Evolutionary conservation across 2,797 vertebrate genomes (phyloP), one percentile per base, ranked within the genome.

Genomic region (Trichosurus vulpecula): DNA sequence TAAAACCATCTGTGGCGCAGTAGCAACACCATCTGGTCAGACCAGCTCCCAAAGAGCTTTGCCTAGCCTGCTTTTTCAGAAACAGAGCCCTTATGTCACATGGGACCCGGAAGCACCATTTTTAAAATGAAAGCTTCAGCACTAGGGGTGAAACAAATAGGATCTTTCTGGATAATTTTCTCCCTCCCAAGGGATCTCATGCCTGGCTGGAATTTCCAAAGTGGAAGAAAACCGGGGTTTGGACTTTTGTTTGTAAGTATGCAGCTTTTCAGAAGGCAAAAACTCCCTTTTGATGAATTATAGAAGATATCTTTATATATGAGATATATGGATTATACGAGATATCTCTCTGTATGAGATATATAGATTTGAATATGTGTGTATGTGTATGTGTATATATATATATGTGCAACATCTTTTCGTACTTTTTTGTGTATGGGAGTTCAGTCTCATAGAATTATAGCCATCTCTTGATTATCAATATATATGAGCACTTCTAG

Each of bases 11-110:
- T 2, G 12, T n/a, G 61, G 41, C 16, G 14, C 90, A 54, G 95
- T 19, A 96, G 97, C 93, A 89, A 74, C 55, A 93, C 90, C 91
- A 61, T 52, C 93, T 95, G 96, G 94, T 57, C 1, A 22, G 2
- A 16, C 1, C n/a, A 41, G 1, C 92, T 95, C 93, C 54, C 54
- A 94, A 53, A 27, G 57, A 74, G 61, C 29, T 54, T 41, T 4
- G 2, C 91, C 92, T 29, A 30, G 61, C 54, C 93, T 2, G 54
- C 22, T 96, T 55, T 58, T 41, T 2, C 30, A 87, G 9, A 47
- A 87, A 11, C 74, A 87, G 22, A 27, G 9, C 41, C 41, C 22
- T 51, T 87, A 11, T 87, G 74, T 87, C 74, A 27, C 25, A 51
- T 87, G 74, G 74, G 25, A 87, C 25, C 74, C 3, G 31, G 74